A percentile compares a stretch with the other conserved stretches of the same genome.
phyloP scores from a whole-genome alignment of 2,797 vertebrate species.

The Sebastes kiyomatsui region DNA sequence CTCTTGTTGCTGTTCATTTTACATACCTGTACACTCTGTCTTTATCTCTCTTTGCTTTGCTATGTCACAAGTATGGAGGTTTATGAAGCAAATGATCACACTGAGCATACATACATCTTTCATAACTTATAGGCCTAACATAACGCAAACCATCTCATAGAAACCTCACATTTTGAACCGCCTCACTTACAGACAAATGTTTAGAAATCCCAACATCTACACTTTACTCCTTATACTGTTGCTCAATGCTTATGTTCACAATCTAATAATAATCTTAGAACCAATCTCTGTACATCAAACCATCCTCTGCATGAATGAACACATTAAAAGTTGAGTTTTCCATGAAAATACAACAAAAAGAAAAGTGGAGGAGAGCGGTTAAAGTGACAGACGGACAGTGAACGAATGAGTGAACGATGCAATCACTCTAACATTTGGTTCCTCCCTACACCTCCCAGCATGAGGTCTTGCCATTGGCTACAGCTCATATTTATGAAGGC shows the following conservation, averaged over 20 bases:
- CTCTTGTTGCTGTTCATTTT: background rate
- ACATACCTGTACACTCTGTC: background rate
- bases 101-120: too few species aligned
- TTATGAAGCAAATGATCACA: background rate
- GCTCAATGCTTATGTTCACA: background rate
- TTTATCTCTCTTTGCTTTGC: background rate
- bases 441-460: constrained; percentile 34
- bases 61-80: background rate
- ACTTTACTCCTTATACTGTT: background rate
- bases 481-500: constrained; percentile 12
- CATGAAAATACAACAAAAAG: background rate
- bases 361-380: background rate
- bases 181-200: background rate
- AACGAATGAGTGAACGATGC: constrained; percentile 61
- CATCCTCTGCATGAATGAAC: background rate
- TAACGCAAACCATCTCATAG: background rate
- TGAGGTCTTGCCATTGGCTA: constrained; percentile 38
- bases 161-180: background rate
- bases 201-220: too few species aligned
- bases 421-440: constrained; percentile 54
- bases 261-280: background rate
- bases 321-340: background rate
- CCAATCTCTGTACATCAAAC: background rate
- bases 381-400: constrained; percentile 60
- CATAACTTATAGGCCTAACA: background rate